Evolutionary conservation across 2,797 vertebrate genomes (phyloP).

Genomic region (Mico argentatus): DNA sequence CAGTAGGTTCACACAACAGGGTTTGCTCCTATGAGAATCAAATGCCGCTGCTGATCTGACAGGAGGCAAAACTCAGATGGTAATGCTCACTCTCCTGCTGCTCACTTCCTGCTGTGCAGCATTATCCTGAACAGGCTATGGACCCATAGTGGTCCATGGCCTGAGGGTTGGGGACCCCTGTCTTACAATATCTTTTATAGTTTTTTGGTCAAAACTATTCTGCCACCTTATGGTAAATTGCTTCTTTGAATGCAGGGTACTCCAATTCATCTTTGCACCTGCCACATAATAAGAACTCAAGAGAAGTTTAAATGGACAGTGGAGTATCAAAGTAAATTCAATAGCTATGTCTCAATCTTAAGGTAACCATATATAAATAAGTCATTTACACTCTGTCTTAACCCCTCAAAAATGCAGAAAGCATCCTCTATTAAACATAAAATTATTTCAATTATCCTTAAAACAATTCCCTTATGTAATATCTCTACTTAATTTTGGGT

Average conservation of each 20-base stretch:
- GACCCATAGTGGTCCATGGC: neutral
- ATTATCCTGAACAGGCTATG: too few species aligned
- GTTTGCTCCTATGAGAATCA: neutral
- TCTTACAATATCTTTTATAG: neutral
- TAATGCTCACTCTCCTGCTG: too few species aligned
- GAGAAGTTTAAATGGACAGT: neutral
- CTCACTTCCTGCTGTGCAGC: too few species aligned
- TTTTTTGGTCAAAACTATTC: neutral
- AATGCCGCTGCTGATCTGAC: neutral
- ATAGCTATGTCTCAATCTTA: neutral
- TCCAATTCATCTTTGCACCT: neutral
- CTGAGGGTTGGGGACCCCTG: neutral
- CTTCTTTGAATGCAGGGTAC: neutral
- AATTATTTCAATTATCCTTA: conserved; percentile 26
- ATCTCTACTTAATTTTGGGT: conserved; percentile 1
- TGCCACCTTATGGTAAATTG: neutral
- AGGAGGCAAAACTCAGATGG: too few species aligned
- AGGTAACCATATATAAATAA: neutral
- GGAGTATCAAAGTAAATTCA: neutral
- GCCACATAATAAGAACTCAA: neutral
- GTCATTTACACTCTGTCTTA: neutral
- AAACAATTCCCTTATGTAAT: neutral
- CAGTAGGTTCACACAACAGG: neutral
- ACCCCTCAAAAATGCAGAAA: neutral
- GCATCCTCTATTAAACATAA: neutral